Evolutionary conservation across 2,113 vertebrate genomes (phyloP).

Genomic region (Steatornis caripensis): DNA sequence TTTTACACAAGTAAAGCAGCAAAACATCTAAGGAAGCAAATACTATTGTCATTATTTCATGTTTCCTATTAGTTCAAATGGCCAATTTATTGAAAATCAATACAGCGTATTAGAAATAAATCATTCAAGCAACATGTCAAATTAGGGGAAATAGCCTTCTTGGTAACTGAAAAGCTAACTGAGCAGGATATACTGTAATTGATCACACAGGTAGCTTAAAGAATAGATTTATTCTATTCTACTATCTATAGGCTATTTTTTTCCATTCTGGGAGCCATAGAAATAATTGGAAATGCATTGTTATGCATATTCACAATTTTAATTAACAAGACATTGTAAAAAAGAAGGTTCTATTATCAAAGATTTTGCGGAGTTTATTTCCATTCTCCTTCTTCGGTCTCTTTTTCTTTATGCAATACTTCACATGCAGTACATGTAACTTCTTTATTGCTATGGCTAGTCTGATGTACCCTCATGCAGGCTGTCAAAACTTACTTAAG

Average conservation of each 20-base stretch:
- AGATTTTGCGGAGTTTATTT: background rate
- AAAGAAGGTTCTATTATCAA: background rate
- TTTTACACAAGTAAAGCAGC: background rate
- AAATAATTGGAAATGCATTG: background rate
- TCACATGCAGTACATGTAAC: background rate
- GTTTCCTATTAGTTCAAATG: conserved; percentile 31
- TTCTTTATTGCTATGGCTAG: background rate
- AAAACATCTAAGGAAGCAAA: background rate
- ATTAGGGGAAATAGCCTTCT: conserved; percentile 7
- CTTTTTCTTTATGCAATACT: background rate
- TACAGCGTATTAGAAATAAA: conserved; percentile 24
- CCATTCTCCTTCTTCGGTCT: background rate
- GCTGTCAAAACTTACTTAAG: background rate
- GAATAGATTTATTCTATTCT: background rate
- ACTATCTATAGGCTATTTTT: background rate
- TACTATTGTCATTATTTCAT: background rate
- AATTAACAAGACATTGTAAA: background rate
- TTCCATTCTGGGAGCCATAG: background rate
- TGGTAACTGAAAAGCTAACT: conserved; percentile 37
- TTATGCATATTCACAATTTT: background rate
- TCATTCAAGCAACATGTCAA: background rate
- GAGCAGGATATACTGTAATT: conserved; percentile 33
- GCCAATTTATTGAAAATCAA: conserved; percentile 57
- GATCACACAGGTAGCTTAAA: conserved; percentile 13
- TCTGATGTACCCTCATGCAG: background rate